phyloP scores from a whole-genome alignment of 2,797 vertebrate genomes.

The Tarsius wallacei region DNA sequence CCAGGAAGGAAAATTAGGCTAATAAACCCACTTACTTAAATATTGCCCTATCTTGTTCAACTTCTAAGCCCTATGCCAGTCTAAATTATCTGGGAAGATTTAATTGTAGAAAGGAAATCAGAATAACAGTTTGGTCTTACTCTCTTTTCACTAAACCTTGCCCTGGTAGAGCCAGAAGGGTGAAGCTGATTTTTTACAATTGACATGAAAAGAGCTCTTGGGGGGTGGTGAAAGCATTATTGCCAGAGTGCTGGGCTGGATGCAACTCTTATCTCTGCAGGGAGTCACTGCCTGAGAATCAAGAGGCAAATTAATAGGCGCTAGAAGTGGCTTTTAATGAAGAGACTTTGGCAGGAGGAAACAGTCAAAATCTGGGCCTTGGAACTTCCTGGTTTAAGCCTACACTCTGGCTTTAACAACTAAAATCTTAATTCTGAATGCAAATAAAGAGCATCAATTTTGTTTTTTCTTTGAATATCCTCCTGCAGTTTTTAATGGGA shows the following conservation, averaged over 20 bases:
- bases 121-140: not conserved
- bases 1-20: not conserved
- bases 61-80: not conserved
- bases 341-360: not conserved
- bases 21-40: not conserved
- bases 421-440: slow-evolving; percentile 17
- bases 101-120: not conserved
- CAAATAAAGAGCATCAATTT: slow-evolving; percentile 33
- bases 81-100: not conserved
- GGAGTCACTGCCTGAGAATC: not conserved
- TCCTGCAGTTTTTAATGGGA: not conserved
- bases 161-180: not conserved
- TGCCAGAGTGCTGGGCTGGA: not conserved
- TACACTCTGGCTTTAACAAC: not conserved
- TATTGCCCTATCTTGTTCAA: not conserved
- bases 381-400: slow-evolving; percentile 22
- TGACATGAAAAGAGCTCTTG: not conserved
- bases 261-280: not conserved
- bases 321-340: slow-evolving; percentile 18
- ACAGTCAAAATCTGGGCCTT: not conserved
- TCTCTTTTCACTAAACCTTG: not conserved
- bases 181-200: not conserved
- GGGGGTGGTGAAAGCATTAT: not conserved
- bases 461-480: not conserved
- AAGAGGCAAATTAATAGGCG: not conserved